Evolutionary conservation across 2,888 invertebrate species (phyloP), one percentile per base, ranked within the genome.

Genomic region (Dioctria linearis): DNA sequence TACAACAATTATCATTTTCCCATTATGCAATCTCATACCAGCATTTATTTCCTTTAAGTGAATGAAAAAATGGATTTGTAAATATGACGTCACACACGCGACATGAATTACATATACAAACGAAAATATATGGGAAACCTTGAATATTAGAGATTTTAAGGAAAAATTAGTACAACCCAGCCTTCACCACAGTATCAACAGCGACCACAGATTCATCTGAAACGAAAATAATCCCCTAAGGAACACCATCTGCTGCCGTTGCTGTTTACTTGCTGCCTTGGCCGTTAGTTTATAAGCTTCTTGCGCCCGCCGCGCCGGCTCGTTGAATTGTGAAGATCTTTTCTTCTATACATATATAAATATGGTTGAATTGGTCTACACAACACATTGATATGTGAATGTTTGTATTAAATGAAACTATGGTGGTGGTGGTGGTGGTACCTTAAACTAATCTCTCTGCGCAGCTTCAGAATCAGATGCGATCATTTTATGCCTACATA

Each of bases 161-260:
- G 25, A 61, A 39, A 59, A 61, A 61, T 61, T 13, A 39, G 61
- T 61, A 39, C 5, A 61, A 61, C 25, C 0, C 39, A 61, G 61
- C 61, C 13, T 61, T 61, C 61, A 25, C 25, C 25, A 39, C 61
- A 25, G 39, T 2, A 61, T 37, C 61, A 54, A 54, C 54, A 61
- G 61, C 61, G n/a, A 61, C 61, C 61, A 61, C 39, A 61, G 61
- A 61, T 61, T 61, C 61, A 61, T 61, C 61, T 59, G 5, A 61
- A 61, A 61, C 61, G 61, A 61, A 54, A 61, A 61, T 61, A 61
- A 61, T 61, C 61, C 37, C 25, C 61, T 39, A 61, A 25, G 25
- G 8, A 61, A 61, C 8, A 39, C 61, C 61, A 61, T 61, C 61
- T 61, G 25, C 25, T 25, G 61, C 61, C 25, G 25, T 5, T 59